Evolutionary conservation across 2,888 invertebrate genomes (phyloP).

Genomic region (Tricholauxania praeusta): DNA sequence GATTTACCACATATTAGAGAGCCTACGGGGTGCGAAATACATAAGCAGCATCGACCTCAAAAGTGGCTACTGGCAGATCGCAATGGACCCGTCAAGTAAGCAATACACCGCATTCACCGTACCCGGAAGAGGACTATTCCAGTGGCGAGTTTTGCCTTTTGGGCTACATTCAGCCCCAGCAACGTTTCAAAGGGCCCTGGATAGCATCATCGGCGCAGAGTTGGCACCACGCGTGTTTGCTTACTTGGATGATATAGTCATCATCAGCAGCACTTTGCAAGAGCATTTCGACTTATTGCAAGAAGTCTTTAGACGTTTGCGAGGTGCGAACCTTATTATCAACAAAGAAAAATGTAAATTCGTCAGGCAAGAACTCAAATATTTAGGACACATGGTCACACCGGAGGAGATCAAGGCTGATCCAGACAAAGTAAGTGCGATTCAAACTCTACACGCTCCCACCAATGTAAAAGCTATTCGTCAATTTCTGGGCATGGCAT

Average conservation of each 20-base stretch:
- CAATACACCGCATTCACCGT: slow-evolving; percentile 38
- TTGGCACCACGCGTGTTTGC: not conserved
- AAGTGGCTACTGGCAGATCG: slow-evolving; percentile 9
- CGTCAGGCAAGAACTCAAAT: not conserved
- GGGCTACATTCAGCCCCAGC: slow-evolving; percentile 35
- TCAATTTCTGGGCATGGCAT: slow-evolving; percentile 29
- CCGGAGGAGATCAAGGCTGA: slow-evolving; percentile 16
- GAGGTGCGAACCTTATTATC: not conserved
- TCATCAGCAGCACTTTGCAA: not conserved
- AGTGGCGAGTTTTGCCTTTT: slow-evolving; percentile 34
- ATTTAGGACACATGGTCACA: slow-evolving; percentile 28
- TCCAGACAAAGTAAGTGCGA: slow-evolving; percentile 32
- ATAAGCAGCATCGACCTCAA: not conserved
- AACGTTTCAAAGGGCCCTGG: slow-evolving; percentile 32
- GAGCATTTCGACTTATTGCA: not conserved
- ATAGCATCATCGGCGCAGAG: not conserved
- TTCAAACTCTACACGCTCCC: slow-evolving; percentile 14
- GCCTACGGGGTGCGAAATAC: too few relatives aligned
- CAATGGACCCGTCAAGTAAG: slow-evolving; percentile 8
- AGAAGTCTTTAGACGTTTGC: not conserved
- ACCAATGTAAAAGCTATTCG: slow-evolving; percentile 22
- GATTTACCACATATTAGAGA: too few relatives aligned
- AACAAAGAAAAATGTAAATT: not conserved
- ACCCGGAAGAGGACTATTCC: slow-evolving; percentile 29
- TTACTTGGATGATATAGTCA: not conserved